A percentile compares a stretch with the other conserved stretches of the same genome.
phyloP scores from a whole-genome alignment of 2,888 invertebrate species.

The Coenonympha glycerion region DNA sequence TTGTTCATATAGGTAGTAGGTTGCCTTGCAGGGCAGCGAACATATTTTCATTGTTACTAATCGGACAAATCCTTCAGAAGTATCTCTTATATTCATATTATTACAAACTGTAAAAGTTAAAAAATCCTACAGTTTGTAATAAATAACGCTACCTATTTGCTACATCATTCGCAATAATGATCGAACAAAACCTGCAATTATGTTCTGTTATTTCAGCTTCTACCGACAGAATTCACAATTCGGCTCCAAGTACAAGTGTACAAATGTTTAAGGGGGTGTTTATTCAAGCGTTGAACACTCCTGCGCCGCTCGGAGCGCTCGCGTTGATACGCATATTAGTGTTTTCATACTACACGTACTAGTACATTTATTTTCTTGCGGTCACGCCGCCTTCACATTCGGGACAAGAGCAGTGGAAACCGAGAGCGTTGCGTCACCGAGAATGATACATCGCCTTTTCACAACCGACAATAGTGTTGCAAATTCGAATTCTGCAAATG shows the following conservation, averaged over 20 bases:
- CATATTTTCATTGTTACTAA: no score
- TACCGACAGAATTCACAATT: background rate
- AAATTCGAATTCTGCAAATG: conserved; percentile 33
- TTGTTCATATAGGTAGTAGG: no score
- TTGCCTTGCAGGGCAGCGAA: no score
- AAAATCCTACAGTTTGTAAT: no score
- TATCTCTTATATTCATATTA: no score
- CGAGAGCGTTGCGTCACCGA: conserved; percentile 66
- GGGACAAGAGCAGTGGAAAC: conserved; percentile 74
- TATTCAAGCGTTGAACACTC: conserved; percentile 18
- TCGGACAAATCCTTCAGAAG: no score
- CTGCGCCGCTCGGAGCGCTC: conserved; percentile 15
- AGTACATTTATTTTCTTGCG: conserved; percentile 65
- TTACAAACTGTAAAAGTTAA: no score
- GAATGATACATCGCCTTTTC: conserved; percentile 54
- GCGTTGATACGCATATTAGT: conserved; percentile 45
- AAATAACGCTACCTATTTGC: background rate
- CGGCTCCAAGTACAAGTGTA: background rate
- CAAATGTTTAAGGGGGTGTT: conserved; percentile 11
- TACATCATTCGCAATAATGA: background rate
- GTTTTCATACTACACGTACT: conserved; percentile 62
- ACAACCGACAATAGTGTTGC: conserved; percentile 43
- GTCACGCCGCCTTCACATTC: conserved; percentile 66
- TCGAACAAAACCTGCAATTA: background rate
- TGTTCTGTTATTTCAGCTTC: background rate